Evolutionary conservation across 53 echinoderm and acorn worm genomes (phyloP), one percentile per base, ranked within the genome.

Genomic region (Crossaster papposus): DNA sequence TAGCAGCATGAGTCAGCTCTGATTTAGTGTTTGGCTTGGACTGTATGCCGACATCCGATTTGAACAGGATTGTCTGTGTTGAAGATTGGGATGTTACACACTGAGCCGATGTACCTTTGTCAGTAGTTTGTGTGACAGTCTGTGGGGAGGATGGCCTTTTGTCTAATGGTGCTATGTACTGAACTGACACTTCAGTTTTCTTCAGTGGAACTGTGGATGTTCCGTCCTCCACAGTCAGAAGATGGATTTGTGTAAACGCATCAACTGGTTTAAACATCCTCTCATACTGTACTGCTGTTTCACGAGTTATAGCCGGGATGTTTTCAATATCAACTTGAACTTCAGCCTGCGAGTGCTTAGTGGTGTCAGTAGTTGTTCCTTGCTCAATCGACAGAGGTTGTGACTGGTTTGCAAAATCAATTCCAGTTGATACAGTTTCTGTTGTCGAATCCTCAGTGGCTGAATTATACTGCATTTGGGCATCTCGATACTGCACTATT

Each of bases 331-430:
- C 77, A 29, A 94, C 94, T 53, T 94, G 94, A 44, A 92, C 83
- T 82, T 90, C 90, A 38, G 58, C 90, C 7, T 90, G 82, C 12
- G 87, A 81, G 51, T 90, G 70, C 87, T 75, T 75, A 7, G 70
- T 64, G 22, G 55, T 83, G 15, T 70, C 77, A 52, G 92, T 94
- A 0, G 53, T 71, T 18, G 94, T 94, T 30, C 77, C 92, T 81
- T 94, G 94, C 1, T 92, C 91, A 51, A 94, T 94, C 3, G 88
- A 88, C 78, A 90, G 78, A 12, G 94, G 94, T 53, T 94, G 90
- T 0, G 88, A 82, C 79, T 94, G 94, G 64, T 54, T 72, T 17
- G 86, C 75, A 54, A 92, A 92, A 77, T 94, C 94, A 22, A 94
- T 82, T 7, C 87, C 79, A 28, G 70, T 78, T 31, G 87, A 77